phyloP scores from a whole-genome alignment of 2,888 invertebrate species.

The Ephialtes manifestator region DNA sequence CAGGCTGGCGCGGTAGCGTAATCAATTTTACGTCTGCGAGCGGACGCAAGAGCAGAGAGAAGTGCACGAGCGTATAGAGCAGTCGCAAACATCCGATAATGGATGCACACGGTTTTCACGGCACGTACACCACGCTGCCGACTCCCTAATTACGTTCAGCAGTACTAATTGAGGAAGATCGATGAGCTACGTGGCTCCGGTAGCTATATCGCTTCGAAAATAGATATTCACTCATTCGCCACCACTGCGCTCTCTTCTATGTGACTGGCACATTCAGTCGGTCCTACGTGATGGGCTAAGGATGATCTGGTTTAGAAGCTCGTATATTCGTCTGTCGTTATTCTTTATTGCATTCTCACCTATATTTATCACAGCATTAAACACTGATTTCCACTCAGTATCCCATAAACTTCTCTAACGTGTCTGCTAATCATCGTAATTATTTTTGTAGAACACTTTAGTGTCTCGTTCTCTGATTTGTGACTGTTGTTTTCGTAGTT shows the following conservation, averaged over 20 bases:
- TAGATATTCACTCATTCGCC: slow-evolving; percentile 57
- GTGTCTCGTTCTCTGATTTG: not conserved
- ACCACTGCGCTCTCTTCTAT: not conserved
- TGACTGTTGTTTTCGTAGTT: not conserved
- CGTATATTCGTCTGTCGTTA: slow-evolving; percentile 1
- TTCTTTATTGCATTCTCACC: slow-evolving; percentile 22
- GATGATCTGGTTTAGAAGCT: slow-evolving; percentile 40
- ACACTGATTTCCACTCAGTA: not conserved
- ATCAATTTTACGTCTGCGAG: slow-evolving; percentile 70
- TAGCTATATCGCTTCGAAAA: slow-evolving; percentile 43
- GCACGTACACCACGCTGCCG: slow-evolving; percentile 70
- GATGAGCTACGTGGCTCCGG: slow-evolving; percentile 69
- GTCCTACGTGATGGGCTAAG: not conserved
- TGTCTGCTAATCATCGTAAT: not conserved
- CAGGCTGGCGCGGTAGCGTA: slow-evolving; percentile 54
- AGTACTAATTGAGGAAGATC: slow-evolving; percentile 74
- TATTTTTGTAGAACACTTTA: not conserved
- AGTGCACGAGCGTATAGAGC: slow-evolving; percentile 61
- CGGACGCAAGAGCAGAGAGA: slow-evolving; percentile 23
- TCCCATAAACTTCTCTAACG: not conserved
- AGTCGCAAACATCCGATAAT: slow-evolving; percentile 73
- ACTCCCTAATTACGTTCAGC: slow-evolving; percentile 72
- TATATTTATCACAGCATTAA: not conserved
- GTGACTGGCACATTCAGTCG: slow-evolving; percentile 17
- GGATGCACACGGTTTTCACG: slow-evolving; percentile 73